phyloP scores from a whole-genome alignment of 2,113 vertebrate genomes.

The Nibea albiflora region DNA sequence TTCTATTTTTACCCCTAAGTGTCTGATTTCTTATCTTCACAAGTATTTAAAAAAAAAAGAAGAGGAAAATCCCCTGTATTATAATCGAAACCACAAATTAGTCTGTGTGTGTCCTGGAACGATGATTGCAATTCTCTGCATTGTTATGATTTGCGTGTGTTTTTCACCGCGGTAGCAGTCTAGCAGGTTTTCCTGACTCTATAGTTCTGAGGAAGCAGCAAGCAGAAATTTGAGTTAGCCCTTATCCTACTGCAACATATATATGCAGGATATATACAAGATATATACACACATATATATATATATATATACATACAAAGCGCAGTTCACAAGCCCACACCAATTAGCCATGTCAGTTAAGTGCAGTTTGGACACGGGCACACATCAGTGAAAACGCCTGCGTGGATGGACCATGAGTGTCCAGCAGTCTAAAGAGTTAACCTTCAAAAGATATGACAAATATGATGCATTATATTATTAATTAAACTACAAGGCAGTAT shows the following conservation, averaged over 20 bases:
- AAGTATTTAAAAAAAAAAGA: slow-evolving; percentile 25
- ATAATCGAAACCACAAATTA: slow-evolving; percentile 18
- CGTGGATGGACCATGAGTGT: neutral
- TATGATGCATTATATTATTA: neutral
- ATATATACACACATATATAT: too few species aligned
- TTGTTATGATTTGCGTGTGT: slow-evolving; percentile 7
- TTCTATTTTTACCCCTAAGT: slow-evolving; percentile 73
- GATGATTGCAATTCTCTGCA: slow-evolving; percentile 7
- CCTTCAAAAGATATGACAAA: neutral
- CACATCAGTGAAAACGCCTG: neutral
- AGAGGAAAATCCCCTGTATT: slow-evolving; percentile 37
- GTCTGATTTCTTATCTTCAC: slow-evolving; percentile 50
- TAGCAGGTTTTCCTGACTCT: slow-evolving; percentile 37
- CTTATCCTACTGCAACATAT: neutral
- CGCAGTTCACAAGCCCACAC: too few species aligned
- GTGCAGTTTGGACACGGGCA: neutral
- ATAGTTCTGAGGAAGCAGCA: slow-evolving; percentile 15
- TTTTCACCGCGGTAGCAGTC: slow-evolving; percentile 6
- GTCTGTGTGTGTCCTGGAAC: neutral
- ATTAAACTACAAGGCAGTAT: neutral
- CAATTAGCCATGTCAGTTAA: neutral
- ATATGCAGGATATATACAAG: too few species aligned
- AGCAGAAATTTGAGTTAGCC: neutral
- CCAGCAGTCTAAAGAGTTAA: neutral
- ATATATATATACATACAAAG: too few species aligned